phyloP scores from a whole-genome alignment of 2,888 invertebrate genomes.

The Callosobruchus maculatus region DNA sequence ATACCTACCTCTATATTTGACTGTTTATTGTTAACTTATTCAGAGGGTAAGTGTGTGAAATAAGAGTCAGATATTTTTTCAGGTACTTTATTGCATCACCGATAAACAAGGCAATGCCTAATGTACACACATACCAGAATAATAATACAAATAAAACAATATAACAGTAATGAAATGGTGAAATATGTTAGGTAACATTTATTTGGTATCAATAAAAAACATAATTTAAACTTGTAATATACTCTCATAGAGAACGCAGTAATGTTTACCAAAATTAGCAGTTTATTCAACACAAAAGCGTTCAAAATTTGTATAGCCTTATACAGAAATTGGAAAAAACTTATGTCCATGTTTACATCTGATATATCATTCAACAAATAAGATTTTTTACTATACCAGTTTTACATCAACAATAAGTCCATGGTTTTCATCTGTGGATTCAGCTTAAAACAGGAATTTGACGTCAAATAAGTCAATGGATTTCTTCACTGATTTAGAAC shows the following conservation, averaged over 20 bases:
- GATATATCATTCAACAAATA: too few species aligned
- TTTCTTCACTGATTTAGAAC: too few species aligned
- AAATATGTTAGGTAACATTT: constrained; percentile 38
- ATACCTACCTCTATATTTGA: too few species aligned
- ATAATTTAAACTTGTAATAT: not conserved
- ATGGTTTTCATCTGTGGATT: too few species aligned
- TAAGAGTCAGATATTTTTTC: constrained; percentile 30
- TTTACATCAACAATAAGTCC: too few species aligned
- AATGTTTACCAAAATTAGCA: not conserved
- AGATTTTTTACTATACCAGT: too few species aligned
- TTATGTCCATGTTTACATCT: not conserved
- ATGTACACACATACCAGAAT: constrained; percentile 43
- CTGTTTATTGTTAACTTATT: too few species aligned
- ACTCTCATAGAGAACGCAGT: not conserved
- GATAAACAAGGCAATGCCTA: constrained; percentile 42
- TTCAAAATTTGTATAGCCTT: not conserved
- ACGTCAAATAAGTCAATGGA: too few species aligned
- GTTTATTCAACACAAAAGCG: not conserved
- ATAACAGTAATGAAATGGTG: constrained; percentile 32
- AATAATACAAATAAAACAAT: constrained; percentile 24
- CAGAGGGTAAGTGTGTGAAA: constrained; percentile 1
- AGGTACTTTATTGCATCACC: constrained; percentile 49
- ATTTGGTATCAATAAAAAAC: constrained; percentile 35
- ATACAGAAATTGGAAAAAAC: not conserved
- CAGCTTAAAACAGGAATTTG: too few species aligned